These are phyloP conservation scores for Gryllus bimaculatus DNA, from an alignment of 1,140 invertebrate species.

Conservation along the genomic window DNA sequence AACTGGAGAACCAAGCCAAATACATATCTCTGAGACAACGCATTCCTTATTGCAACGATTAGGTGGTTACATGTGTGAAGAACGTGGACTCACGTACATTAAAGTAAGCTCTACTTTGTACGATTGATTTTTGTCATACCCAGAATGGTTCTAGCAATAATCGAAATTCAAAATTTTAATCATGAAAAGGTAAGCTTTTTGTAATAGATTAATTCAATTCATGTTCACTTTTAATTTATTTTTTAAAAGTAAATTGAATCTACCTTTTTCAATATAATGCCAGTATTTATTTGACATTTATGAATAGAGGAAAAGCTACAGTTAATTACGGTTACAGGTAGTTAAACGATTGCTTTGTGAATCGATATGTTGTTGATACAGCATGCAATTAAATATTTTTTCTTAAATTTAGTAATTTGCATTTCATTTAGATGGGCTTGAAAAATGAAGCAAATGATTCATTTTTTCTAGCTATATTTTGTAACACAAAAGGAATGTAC, in stretches of 20 bases:
- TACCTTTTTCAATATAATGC: background rate
- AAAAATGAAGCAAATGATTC: too few relatives aligned
- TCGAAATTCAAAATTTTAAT: background rate
- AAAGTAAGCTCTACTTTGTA: slow-evolving; percentile 42
- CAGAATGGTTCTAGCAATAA: background rate
- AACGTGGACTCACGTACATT: slow-evolving; percentile 57
- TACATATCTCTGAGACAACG: slow-evolving; percentile 61
- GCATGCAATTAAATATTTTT: too few relatives aligned
- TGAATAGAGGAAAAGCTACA: too few relatives aligned
- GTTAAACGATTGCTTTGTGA: too few relatives aligned
- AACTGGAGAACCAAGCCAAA: slow-evolving; percentile 55
- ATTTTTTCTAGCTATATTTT: too few relatives aligned
- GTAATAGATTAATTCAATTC: background rate
- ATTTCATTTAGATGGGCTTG: too few relatives aligned
- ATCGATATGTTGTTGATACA: too few relatives aligned
- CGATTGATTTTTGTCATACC: background rate
- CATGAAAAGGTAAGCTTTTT: background rate
- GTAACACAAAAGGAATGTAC: too few relatives aligned
- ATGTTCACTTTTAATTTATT: background rate
- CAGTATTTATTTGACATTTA: too few relatives aligned
- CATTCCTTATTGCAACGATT: slow-evolving; percentile 52
- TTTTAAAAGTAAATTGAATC: background rate
- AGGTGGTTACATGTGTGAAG: slow-evolving; percentile 56
- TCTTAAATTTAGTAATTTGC: too few relatives aligned
- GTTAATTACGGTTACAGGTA: too few relatives aligned